Percentiles rank a stretch among this genome's conserved stretches.
phyloP scores from a whole-genome alignment of 1,140 invertebrate species.

The Sweltsa coloradensis region DNA sequence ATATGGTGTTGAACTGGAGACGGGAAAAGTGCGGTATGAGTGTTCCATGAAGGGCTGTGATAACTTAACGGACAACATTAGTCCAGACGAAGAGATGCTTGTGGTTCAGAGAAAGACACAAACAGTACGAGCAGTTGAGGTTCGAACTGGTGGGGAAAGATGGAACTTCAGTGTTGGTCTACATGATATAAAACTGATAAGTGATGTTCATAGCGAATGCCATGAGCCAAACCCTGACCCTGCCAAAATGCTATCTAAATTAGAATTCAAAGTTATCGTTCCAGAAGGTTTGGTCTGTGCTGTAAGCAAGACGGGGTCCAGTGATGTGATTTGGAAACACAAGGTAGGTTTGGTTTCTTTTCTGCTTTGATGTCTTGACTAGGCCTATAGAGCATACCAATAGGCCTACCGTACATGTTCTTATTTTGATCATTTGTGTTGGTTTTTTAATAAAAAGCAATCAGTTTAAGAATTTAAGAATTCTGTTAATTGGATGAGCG shows the following conservation, averaged over 20 bases:
- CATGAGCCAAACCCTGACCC: conserved; percentile 21
- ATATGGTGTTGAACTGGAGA: conserved; percentile 56
- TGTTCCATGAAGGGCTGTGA: conserved; percentile 61
- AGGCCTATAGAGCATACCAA: too few relatives aligned
- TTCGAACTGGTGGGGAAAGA: conserved; percentile 67
- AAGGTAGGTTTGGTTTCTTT: too few relatives aligned
- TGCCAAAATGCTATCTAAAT: conserved; percentile 17
- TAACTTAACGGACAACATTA: conserved; percentile 36
- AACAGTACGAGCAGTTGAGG: conserved; percentile 76
- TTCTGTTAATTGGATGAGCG: too few relatives aligned
- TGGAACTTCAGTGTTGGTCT: conserved; percentile 94
- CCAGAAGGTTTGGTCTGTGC: conserved; percentile 64
- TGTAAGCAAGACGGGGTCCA: conserved; percentile 37
- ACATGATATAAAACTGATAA: conserved; percentile 59
- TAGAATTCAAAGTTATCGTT: conserved; percentile 45
- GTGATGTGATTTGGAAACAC: conserved; percentile 51
- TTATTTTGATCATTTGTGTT: conserved; percentile 10
- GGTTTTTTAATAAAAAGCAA: conserved; percentile 12
- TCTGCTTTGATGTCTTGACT: too few relatives aligned
- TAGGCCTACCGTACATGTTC: background rate
- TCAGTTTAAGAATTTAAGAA: too few relatives aligned
- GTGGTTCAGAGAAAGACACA: conserved; percentile 69
- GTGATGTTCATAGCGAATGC: conserved; percentile 35
- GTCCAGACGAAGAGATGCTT: conserved; percentile 48
- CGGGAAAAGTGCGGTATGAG: conserved; percentile 66